Percentiles rank a stretch among this genome's conserved stretches.
Evolutionary conservation across 2,888 invertebrate genomes (phyloP).

Genomic region (Belgica antarctica): DNA sequence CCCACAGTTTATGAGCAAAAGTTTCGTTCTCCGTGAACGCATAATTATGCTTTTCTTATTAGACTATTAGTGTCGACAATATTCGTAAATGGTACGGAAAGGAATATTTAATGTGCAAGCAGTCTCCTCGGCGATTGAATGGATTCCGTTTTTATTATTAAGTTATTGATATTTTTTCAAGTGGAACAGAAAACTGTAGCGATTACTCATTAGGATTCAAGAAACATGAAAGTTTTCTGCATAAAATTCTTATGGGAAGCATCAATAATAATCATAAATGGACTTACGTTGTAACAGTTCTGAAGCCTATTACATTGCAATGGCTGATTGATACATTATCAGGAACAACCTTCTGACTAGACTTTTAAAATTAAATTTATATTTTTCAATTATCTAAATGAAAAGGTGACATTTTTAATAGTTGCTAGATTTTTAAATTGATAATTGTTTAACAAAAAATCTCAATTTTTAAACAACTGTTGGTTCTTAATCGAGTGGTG

Average conservation of each 20-base stretch:
- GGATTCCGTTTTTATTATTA: constrained; percentile 16
- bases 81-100: constrained; percentile 26
- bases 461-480: no score
- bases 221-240: constrained; percentile 4
- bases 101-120: constrained; percentile 24
- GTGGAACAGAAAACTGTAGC: background rate
- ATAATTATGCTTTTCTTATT: constrained; percentile 28
- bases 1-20: constrained; percentile 4
- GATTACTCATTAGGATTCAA: constrained; percentile 22
- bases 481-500: no score
- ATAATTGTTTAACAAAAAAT: no score
- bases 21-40: constrained; percentile 10
- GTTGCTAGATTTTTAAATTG: no score
- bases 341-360: background rate
- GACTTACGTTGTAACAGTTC: background rate
- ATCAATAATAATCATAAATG: constrained; percentile 41
- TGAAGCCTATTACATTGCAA: background rate
- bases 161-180: constrained; percentile 28
- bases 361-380: no score
- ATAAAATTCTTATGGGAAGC: constrained; percentile 29
- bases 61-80: constrained; percentile 32
- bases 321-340: constrained; percentile 13
- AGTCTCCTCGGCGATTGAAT: background rate
- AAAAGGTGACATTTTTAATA: no score
- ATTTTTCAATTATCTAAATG: no score